Evolutionary conservation across 2,113 vertebrate species (phyloP), one percentile per base, ranked within the genome.

Genomic region (Ranitomeya imitator): DNA sequence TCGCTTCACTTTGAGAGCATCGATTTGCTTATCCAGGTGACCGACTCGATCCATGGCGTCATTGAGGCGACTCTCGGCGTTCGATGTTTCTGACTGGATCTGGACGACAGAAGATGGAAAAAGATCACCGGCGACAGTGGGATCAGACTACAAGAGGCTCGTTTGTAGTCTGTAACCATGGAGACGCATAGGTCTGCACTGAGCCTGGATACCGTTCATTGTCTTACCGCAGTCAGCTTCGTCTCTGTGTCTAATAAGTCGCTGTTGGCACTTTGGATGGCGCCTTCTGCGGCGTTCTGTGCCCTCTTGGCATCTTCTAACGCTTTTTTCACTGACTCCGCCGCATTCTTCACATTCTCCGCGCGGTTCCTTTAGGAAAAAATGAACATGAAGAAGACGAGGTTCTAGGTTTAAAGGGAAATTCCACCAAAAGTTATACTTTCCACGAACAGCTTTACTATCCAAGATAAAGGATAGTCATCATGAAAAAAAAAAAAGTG

Each of bases 1-100:
- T 0, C 96, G 93, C 91, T 98, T 97, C 91, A 97, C 94, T 91
- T 99, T 99, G 88, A 99, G 94, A 18, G 91, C 91, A 0, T 95
- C 96, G 0, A 97, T 94, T 85, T 98, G 95, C 67, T 88, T 90
- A 7, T 96, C 95, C 85, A 99, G 91, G 7, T 92, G 91, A 37
- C 90, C 93, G 15, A 97, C 92, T 19, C 94, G 94, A 55, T 92
- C 92, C 94, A 95, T 93, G 69, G 97, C 97, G 0, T 95, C 95
- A 0, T 90, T 93, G 90, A 99, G 93, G 65, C 93, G 86, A 89
- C 93, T 93, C 92, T 99, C 98, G 5, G 94, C 90, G 1, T 91
- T 94, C 4, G 91, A 93, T 0, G 96, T 96, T 92, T 95, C 96
- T 0, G 91, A 94, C 90, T 96, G 96, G 86, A 99, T 97, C 98